Evolutionary conservation across 2,888 invertebrate species (phyloP), one percentile per base, ranked within the genome.

Genomic region (Machimus rusticus): DNA sequence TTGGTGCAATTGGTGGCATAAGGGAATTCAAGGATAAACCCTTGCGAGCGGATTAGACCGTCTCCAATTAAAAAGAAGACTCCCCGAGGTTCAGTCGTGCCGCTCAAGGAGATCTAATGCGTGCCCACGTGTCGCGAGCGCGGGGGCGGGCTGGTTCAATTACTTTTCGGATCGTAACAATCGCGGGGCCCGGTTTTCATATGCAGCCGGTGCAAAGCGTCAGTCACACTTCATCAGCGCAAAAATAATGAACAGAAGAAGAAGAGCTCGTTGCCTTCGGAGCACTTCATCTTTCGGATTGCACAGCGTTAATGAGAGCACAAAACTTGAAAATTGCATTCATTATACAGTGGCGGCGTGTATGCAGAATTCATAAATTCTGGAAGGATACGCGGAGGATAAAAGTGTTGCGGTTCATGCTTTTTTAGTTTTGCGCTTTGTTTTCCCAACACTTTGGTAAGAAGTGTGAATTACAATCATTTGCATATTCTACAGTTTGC

Each of bases 321-420:
- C 89, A 90, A 89, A 90, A 90, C 90, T 90, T 90, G 90, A 90
- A 91, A 91, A 91, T 91, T 91, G 91, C 91, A 91, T 91, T 92
- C 91, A 92, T 92, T 92, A 92, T 90, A 89, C 89, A 89, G 87
- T 87, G 89, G 88, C 88, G 88, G 88, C 84, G 74, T 84, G 84
- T 84, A 84, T 84, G 84, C 84, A 84, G 84, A 74, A 84, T 84
- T 84, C 84, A 84, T 84, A 84, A 84, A 84, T 84, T 84, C 66
- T 84, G 66, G 84, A 74, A 84, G 74, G 84, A 84, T 84, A 66
- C 84, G 84, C 84, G 39, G 89, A 88, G 89, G 89, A 89, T 89
- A 89, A 89, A 89, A 89, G 89, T 89, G 89, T 89, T 89, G 89
- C 88, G 89, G 89, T 89, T 89, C 88, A 88, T 88, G 89, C 88